A percentile compares a stretch with the other conserved stretches of the same genome.
Conservation (phyloP, 2,113 vertebrate genomes). For the Corynorhinus townsendii region DNA sequence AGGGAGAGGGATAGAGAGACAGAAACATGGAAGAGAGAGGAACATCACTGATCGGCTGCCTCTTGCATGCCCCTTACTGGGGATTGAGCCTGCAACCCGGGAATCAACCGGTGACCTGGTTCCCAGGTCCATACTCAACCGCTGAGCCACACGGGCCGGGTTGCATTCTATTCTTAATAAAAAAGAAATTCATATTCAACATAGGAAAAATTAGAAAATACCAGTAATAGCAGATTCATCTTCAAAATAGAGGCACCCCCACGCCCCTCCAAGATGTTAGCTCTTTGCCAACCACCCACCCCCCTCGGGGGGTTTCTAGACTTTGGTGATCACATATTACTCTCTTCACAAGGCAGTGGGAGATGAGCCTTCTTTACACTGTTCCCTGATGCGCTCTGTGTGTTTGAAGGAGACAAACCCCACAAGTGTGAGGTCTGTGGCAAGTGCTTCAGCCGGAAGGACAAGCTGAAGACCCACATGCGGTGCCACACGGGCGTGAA, state of each 20-base stretch:
- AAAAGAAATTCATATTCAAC: neutral
- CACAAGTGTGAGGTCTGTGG: constrained; percentile 95
- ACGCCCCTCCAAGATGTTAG: too few species aligned
- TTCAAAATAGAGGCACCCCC: neutral
- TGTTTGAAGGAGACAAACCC: constrained; percentile 91
- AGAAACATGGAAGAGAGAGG: too few species aligned
- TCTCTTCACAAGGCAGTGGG: neutral
- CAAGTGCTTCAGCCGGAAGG: constrained; percentile 95
- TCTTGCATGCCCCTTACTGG: too few species aligned
- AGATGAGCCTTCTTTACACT: neutral
- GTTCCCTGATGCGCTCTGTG: neutral
- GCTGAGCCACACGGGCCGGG: too few species aligned
- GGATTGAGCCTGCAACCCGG: too few species aligned
- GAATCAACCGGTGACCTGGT: too few species aligned
- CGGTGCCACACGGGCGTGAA: constrained; percentile 95
- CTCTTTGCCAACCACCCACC: neutral
- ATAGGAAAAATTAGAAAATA: neutral
- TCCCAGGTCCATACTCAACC: too few species aligned
- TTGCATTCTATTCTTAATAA: neutral
- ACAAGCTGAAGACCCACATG: constrained; percentile 96
- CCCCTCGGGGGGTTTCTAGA: too few species aligned
- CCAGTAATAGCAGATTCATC: neutral
- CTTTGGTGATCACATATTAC: rapidly evolving
- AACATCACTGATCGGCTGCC: too few species aligned
- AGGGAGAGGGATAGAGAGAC: too few species aligned